A percentile compares a stretch with the other conserved stretches of the same genome.
Conservation (phyloP, 2,888 invertebrate species). For the Crematogaster levior region DNA sequence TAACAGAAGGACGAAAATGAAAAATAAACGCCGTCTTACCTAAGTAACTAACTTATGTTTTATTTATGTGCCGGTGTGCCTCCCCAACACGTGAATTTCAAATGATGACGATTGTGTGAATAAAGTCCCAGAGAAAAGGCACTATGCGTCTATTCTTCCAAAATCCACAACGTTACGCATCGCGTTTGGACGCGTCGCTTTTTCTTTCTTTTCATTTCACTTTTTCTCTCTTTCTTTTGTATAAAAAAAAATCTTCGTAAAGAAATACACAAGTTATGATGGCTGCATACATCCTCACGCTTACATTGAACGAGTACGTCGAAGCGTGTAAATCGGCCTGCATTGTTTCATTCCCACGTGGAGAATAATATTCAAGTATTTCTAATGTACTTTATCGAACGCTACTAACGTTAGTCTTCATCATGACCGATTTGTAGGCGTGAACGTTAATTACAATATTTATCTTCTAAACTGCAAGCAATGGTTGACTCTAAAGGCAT, state of each 20-base stretch:
- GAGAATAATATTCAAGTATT: neutral
- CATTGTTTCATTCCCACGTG: neutral
- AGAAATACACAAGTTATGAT: constrained; percentile 24
- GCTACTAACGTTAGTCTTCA: neutral
- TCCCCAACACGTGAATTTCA: constrained; percentile 69
- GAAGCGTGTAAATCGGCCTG: constrained; percentile 48
- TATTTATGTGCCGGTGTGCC: constrained; percentile 72
- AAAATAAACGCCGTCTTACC: constrained; percentile 57
- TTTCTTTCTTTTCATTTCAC: neutral
- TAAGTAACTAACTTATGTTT: constrained; percentile 65
- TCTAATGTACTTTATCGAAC: constrained; percentile 1
- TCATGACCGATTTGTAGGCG: neutral
- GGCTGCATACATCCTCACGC: neutral
- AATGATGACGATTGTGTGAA: constrained; percentile 61
- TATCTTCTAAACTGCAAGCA: constrained; percentile 7
- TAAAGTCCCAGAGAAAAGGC: constrained; percentile 81
- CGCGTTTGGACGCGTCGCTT: constrained; percentile 19
- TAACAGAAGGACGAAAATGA: constrained; percentile 64
- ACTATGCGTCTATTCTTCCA: constrained; percentile 75
- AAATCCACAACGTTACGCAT: constrained; percentile 41
- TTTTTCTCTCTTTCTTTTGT: constrained; percentile 30
- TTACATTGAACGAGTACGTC: neutral
- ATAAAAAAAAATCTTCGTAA: constrained; percentile 20
- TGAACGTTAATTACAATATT: constrained; percentile 3
- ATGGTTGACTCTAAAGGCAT: constrained; percentile 2